Conservation (phyloP, 2,888 invertebrate species). For the Crossocerus cetratus region DNA sequence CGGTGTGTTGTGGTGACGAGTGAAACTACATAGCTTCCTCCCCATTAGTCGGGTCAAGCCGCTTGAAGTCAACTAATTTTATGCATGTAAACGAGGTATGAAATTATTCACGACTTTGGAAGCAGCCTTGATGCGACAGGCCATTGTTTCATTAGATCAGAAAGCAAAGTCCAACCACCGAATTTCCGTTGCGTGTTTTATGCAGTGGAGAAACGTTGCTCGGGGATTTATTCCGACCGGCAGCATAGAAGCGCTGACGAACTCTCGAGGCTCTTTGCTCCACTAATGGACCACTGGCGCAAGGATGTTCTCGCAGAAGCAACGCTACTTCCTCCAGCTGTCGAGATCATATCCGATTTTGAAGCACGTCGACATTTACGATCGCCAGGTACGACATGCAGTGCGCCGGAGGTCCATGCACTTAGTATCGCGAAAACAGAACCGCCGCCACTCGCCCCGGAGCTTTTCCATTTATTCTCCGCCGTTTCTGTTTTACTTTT, state of each 20-base stretch:
- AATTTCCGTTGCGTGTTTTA: conserved; percentile 1
- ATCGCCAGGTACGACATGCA: conserved; percentile 62
- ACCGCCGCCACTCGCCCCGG: not conserved
- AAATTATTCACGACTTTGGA: not conserved
- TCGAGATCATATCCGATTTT: conserved; percentile 62
- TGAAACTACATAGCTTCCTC: too few species aligned
- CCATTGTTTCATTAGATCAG: conserved; percentile 18
- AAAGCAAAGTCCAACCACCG: not conserved
- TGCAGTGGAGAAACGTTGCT: conserved; percentile 7
- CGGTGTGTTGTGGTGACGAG: too few species aligned
- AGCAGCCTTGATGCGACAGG: conserved; percentile 18
- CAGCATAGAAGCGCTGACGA: not conserved
- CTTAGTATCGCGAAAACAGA: not conserved
- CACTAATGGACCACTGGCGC: conserved; percentile 45
- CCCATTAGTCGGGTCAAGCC: too few species aligned
- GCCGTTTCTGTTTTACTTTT: not conserved
- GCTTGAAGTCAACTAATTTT: too few species aligned
- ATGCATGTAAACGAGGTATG: too few species aligned
- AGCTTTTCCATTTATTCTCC: not conserved
- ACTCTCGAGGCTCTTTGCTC: conserved; percentile 15
- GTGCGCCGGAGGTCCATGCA: too few species aligned
- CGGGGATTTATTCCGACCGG: conserved; percentile 11
- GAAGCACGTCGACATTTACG: conserved; percentile 66
- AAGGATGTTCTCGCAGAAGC: conserved; percentile 56
- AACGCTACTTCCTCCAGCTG: conserved; percentile 57